Conservation (phyloP, 2,888 invertebrate species). For the Campoplex capitator region DNA sequence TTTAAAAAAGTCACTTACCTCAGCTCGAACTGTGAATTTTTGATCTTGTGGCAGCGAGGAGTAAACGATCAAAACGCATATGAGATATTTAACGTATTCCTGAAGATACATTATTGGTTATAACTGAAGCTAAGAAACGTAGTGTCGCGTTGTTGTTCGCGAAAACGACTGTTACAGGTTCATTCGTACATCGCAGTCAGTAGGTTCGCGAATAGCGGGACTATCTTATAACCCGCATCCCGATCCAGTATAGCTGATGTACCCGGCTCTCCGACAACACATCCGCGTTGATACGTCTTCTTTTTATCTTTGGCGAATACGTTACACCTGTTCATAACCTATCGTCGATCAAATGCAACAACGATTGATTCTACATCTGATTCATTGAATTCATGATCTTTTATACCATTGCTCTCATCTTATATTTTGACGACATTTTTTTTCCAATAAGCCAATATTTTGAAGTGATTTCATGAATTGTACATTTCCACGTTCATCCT, state of each 20-base stretch:
- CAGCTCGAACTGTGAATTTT: constrained; percentile 33
- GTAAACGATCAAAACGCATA: constrained; percentile 71
- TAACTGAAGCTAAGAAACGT: constrained; percentile 13
- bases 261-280: constrained; percentile 27
- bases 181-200: neutral
- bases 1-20: constrained; percentile 38
- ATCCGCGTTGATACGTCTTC: constrained; percentile 36
- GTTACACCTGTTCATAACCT: neutral
- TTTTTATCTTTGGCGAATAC: neutral
- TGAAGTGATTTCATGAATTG: no score
- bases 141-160: constrained; percentile 52
- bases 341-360: neutral
- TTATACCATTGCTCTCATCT: neutral
- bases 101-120: constrained; percentile 78
- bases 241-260: constrained; percentile 40
- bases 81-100: constrained; percentile 77
- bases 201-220: constrained; percentile 73
- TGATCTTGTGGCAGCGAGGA: constrained; percentile 20
- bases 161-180: constrained; percentile 56
- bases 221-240: constrained; percentile 77
- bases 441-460: no score
- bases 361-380: neutral
- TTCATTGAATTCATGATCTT: neutral
- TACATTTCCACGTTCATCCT: neutral
- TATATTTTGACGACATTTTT: neutral